These are phyloP conservation scores for Silvanus unidentatus DNA, from an alignment of 2,888 invertebrate genomes.

Conservation along the genomic window DNA sequence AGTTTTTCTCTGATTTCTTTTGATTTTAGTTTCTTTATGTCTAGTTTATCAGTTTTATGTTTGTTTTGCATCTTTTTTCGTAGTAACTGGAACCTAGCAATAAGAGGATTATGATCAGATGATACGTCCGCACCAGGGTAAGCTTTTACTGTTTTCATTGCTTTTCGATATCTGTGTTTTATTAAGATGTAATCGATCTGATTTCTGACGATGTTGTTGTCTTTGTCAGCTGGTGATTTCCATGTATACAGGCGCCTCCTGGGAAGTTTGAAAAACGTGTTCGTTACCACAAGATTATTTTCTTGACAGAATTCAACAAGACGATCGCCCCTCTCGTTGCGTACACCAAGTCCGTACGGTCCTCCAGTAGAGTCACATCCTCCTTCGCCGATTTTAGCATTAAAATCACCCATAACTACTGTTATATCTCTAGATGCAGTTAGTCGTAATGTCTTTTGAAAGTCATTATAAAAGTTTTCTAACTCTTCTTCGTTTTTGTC, in stretches of 20 bases:
- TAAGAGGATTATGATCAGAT: slow-evolving; percentile 22
- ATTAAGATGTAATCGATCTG: slow-evolving; percentile 25
- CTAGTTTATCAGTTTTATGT: no score
- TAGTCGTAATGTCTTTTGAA: slow-evolving; percentile 9
- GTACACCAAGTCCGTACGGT: slow-evolving; percentile 16
- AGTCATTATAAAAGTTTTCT: slow-evolving; percentile 8
- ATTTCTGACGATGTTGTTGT: slow-evolving; percentile 21
- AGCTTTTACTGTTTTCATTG: slow-evolving; percentile 17
- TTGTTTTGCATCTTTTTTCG: no score
- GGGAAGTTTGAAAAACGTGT: slow-evolving; percentile 24
- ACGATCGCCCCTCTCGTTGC: slow-evolving; percentile 21
- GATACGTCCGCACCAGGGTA: slow-evolving; percentile 21
- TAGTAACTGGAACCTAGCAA: no score
- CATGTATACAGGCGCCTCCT: slow-evolving; percentile 21
- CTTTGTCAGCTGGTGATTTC: slow-evolving; percentile 19
- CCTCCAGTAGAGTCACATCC: slow-evolving; percentile 12
- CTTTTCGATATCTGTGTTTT: slow-evolving; percentile 19
- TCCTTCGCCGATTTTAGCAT: slow-evolving; percentile 20
- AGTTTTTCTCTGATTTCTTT: no score
- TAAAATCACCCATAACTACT: slow-evolving; percentile 16
- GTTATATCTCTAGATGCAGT: slow-evolving; percentile 7
- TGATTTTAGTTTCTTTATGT: no score
- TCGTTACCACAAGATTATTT: slow-evolving; percentile 18
- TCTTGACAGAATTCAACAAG: slow-evolving; percentile 22
- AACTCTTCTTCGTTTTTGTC: slow-evolving; percentile 6